Percentiles rank a stretch among this genome's conserved stretches.
Conservation (phyloP, 2,113 vertebrate species). For the Daboia siamensis region DNA sequence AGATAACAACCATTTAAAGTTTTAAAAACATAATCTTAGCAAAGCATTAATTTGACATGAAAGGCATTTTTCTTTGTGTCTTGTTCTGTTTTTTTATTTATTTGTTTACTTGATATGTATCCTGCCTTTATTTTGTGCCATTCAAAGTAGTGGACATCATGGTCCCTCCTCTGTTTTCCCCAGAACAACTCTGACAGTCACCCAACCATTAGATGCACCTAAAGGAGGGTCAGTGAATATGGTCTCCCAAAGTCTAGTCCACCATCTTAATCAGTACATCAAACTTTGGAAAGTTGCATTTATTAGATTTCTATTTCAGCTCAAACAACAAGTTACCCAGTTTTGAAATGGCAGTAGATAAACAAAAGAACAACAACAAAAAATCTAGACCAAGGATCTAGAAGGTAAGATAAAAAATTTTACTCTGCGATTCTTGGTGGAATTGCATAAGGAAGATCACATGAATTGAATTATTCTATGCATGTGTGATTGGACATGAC, state of each 20-base stretch:
- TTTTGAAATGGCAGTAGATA: neutral
- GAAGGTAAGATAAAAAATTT: neutral
- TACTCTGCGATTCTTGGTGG: neutral
- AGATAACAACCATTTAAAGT: neutral
- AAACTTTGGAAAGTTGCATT: neutral
- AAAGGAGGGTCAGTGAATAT: neutral
- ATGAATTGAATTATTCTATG: neutral
- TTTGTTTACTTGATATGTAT: neutral
- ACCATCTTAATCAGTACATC: neutral
- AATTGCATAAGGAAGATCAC: neutral
- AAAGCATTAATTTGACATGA: constrained; percentile 48
- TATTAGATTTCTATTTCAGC: neutral
- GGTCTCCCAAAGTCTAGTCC: neutral
- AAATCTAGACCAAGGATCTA: neutral
- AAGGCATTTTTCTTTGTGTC: constrained; percentile 40
- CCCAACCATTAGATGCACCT: neutral
- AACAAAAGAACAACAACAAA: neutral
- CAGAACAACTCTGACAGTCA: neutral
- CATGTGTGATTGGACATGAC: neutral
- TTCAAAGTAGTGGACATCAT: neutral
- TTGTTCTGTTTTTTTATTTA: constrained; percentile 27
- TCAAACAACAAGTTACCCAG: neutral
- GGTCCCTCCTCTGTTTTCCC: neutral
- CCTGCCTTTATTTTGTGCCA: neutral
- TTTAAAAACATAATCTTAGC: constrained; percentile 24